phyloP scores from a whole-genome alignment of 2,888 invertebrate species.

The Pardosa pseudoannulata region DNA sequence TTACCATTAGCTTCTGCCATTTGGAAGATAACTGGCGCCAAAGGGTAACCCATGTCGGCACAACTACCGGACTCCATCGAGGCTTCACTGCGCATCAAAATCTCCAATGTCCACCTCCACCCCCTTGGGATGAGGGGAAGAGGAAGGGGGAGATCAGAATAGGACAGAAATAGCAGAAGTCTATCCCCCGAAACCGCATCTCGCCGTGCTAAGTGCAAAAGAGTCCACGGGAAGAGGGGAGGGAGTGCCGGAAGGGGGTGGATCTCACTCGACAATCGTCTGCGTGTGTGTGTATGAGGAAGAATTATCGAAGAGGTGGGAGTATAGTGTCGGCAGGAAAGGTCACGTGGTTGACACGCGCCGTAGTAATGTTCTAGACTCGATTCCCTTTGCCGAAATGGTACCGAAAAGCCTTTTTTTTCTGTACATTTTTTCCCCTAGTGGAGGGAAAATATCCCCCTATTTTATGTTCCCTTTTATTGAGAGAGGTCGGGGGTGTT shows the following conservation, averaged over 20 bases:
- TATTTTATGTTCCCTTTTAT: not conserved
- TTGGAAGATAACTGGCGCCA: too few relatives aligned
- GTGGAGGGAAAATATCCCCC: too few relatives aligned
- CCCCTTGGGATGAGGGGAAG: not conserved
- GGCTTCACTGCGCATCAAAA: constrained; percentile 36
- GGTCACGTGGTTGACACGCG: constrained; percentile 62
- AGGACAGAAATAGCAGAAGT: constrained; percentile 48
- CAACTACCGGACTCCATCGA: not conserved
- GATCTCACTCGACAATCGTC: not conserved
- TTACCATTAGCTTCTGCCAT: too few relatives aligned
- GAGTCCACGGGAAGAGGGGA: constrained; percentile 13
- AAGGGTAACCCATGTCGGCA: not conserved
- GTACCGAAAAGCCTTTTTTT: too few relatives aligned
- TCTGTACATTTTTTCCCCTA: too few relatives aligned
- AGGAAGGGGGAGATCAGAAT: constrained; percentile 21
- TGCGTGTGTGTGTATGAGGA: constrained; percentile 6
- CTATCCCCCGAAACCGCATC: constrained; percentile 59
- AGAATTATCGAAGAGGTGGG: constrained; percentile 38
- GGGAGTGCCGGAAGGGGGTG: not conserved
- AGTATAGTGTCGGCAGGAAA: constrained; percentile 30
- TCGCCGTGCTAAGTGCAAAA: constrained; percentile 57
- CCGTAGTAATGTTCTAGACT: constrained; percentile 21
- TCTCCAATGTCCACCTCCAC: constrained; percentile 38
- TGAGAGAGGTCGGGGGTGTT: too few relatives aligned
- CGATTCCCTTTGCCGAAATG: not conserved